phyloP scores from a whole-genome alignment of 2,888 invertebrate species.

The Drosophila parthenogenetica region DNA sequence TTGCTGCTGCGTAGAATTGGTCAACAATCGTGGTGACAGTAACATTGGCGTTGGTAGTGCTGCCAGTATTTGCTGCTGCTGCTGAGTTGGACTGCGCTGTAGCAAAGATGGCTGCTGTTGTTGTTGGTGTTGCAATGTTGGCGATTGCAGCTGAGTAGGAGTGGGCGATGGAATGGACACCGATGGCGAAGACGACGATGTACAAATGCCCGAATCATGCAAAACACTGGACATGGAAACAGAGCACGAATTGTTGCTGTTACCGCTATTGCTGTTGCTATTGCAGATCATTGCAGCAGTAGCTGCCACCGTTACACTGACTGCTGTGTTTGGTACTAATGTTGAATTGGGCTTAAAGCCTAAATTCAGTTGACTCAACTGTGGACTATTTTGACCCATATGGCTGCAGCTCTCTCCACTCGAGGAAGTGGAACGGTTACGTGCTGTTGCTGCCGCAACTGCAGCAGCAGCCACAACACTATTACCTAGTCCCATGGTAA shows the following conservation, averaged over 20 bases:
- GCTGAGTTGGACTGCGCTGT: constrained; percentile 66
- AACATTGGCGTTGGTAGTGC: constrained; percentile 74
- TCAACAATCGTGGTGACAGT: constrained; percentile 69
- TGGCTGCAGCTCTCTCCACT: constrained; percentile 85
- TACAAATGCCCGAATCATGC: constrained; percentile 84
- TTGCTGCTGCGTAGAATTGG: constrained; percentile 47
- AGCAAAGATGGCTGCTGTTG: constrained; percentile 61
- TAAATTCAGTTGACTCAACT: constrained; percentile 68
- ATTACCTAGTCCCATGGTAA: constrained; percentile 70
- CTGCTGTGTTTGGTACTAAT: constrained; percentile 30
- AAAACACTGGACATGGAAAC: constrained; percentile 80
- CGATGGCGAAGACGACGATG: constrained; percentile 84
- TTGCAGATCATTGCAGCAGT: constrained; percentile 56
- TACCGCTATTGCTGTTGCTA: constrained; percentile 64
- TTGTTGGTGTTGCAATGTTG: constrained; percentile 68
- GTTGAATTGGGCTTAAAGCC: constrained; percentile 62
- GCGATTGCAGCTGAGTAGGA: constrained; percentile 81
- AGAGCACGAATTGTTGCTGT: constrained; percentile 80
- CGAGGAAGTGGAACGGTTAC: constrained; percentile 84
- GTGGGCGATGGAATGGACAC: constrained; percentile 84
- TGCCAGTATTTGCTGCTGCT: constrained; percentile 71
- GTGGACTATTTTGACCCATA: constrained; percentile 82
- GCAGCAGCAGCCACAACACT: constrained; percentile 38
- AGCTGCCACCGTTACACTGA: constrained; percentile 24
- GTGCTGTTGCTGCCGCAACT: constrained; percentile 59